Evolutionary conservation across 2,113 vertebrate species (phyloP), one percentile per base, ranked within the genome.

Genomic region (Taurulus bubalis): DNA sequence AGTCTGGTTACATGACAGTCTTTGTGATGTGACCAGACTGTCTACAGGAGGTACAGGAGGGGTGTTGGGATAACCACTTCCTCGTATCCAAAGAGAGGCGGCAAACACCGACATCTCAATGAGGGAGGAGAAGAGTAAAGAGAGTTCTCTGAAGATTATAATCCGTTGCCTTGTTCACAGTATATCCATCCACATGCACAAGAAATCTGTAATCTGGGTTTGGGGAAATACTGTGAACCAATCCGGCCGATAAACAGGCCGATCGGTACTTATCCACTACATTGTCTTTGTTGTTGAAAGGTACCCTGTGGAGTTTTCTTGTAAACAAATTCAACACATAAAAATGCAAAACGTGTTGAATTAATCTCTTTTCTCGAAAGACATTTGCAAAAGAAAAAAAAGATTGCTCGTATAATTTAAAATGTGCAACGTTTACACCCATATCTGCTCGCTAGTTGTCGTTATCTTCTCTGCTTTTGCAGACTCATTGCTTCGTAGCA

Each of bases 281-380:
- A 36, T 11, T 36, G 12, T 71, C 38, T 38, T 36, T 51, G 36
- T 30, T 56, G 24, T 65, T 82, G 76, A 38, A 86, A 85, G 62
- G 75, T 32, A 62, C 65, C 80, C 56, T 69, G 85, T 80, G 85
- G 75, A 77, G 69, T 26, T 70, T 56, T 79, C 12, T 42, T 58
- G n/a, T 58, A 28, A 85, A 73, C 22, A 42, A 62, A 42, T 30
- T 6, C 15, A 82, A 65, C 38, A 26, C 14, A 14, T 16, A 62
- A 51, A 42, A 63, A 55, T 22, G 18, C 18, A 15, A 51, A 71
- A 79, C 0, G 3, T 34, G 10, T 8, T 63, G 3, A 75, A 73
- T 49, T 36, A 1, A 74, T 34, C 32, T 49, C 16, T n/a, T 30
- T 28, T 59, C 15, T 59, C 22, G 24, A 30, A 8, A 62, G 47